A percentile compares a stretch with the other conserved stretches of the same genome.
These are phyloP conservation scores for Scophthalmus maximus DNA, from an alignment of 2,113 vertebrate genomes.

Conservation along the genomic window DNA sequence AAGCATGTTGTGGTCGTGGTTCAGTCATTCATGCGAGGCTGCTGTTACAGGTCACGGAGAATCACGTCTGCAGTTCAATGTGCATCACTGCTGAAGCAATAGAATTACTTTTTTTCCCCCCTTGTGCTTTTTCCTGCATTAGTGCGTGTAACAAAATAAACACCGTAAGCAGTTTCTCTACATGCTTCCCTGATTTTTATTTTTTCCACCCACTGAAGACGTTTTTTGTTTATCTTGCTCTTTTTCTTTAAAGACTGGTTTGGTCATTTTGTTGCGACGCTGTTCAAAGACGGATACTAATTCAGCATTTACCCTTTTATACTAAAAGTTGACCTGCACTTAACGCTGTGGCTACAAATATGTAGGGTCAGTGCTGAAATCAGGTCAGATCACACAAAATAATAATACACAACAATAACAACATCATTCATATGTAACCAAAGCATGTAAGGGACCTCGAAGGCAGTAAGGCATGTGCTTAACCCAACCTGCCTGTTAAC, in stretches of 20 bases:
- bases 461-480: too few species aligned
- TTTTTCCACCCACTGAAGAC: not conserved
- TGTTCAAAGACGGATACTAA: not conserved
- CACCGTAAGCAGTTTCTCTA: conserved; percentile 2
- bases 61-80: conserved; percentile 9
- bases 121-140: conserved; percentile 20
- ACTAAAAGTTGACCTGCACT: not conserved
- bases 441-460: too few species aligned
- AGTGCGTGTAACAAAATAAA: conserved; percentile 11
- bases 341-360: not conserved
- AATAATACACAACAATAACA: too few species aligned
- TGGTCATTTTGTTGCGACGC: not conserved
- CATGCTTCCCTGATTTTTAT: not conserved
- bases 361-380: not conserved
- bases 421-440: too few species aligned
- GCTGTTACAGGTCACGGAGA: conserved; percentile 36
- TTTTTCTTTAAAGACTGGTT: not conserved
- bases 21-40: not conserved
- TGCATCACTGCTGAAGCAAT: conserved; percentile 25
- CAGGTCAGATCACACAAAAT: too few species aligned
- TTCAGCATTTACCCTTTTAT: conserved; percentile 7
- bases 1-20: conserved; percentile 18
- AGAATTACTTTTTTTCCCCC: conserved; percentile 1
- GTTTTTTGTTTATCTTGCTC: not conserved
- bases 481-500: too few species aligned